Evolutionary conservation across 2,797 vertebrate genomes (phyloP).

Genomic region (Pteronotus mesoamericanus): DNA sequence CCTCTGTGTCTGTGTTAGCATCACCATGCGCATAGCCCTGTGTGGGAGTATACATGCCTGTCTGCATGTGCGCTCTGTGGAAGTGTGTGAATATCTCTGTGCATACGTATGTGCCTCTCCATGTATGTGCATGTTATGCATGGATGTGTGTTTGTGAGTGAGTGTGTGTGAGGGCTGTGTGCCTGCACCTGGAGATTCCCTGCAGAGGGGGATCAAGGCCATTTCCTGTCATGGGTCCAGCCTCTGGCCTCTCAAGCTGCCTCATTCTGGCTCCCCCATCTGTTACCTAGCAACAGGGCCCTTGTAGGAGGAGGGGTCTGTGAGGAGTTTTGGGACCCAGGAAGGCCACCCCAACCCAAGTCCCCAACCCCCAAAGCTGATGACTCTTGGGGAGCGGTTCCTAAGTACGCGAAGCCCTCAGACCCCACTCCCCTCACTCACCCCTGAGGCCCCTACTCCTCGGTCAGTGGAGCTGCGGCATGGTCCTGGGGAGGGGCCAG

Average conservation of each 20-base stretch:
- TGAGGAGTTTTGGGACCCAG: slow-evolving; percentile 47
- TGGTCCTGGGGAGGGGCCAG: slow-evolving; percentile 45
- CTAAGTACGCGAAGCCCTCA: not conserved
- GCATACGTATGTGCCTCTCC: not conserved
- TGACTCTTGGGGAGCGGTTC: not conserved
- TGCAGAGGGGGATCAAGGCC: slow-evolving; percentile 73
- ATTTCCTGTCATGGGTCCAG: slow-evolving; percentile 73
- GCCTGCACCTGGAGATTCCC: slow-evolving; percentile 71
- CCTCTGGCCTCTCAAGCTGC: slow-evolving; percentile 73
- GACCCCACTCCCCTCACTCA: slow-evolving; percentile 2
- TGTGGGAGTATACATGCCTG: not conserved
- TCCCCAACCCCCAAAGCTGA: slow-evolving; percentile 37
- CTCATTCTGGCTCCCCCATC: slow-evolving; percentile 67
- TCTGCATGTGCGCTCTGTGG: not conserved
- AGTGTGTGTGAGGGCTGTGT: not conserved
- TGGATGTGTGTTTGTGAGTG: not conserved
- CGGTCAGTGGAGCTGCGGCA: slow-evolving; percentile 53
- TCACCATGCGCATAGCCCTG: not conserved
- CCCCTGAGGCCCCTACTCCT: slow-evolving; percentile 48
- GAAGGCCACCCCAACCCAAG: slow-evolving; percentile 44
- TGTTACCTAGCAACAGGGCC: slow-evolving; percentile 75
- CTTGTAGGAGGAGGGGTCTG: slow-evolving; percentile 59
- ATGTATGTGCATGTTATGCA: not conserved
- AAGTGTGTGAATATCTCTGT: not conserved
- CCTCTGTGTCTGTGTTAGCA: not conserved